phyloP scores from a whole-genome alignment of 1,140 invertebrate species.

The Rhysida immarginata region DNA sequence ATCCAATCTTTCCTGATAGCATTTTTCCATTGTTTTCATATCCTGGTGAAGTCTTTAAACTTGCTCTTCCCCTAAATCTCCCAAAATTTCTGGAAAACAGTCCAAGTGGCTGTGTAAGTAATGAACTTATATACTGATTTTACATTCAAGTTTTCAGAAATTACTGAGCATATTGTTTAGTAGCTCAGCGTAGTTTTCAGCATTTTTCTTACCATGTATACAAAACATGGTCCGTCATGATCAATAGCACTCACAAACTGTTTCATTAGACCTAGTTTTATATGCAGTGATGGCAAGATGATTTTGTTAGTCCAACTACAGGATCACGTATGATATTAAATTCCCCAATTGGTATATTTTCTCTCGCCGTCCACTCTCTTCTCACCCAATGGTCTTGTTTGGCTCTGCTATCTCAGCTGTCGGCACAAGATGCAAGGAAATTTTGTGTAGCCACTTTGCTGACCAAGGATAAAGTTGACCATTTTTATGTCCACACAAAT shows the following conservation, averaged over 20 bases:
- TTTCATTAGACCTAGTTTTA: neutral
- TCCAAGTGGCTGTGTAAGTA: constrained; percentile 6
- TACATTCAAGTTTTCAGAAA: constrained; percentile 14
- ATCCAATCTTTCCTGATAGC: constrained; percentile 19
- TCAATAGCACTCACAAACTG: neutral
- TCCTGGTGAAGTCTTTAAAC: constrained; percentile 28
- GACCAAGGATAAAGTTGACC: too few relatives aligned
- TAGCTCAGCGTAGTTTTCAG: constrained; percentile 15
- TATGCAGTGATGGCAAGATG: neutral
- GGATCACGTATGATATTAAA: too few relatives aligned
- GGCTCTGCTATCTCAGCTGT: too few relatives aligned
- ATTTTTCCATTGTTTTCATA: constrained; percentile 13
- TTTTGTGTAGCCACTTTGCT: too few relatives aligned
- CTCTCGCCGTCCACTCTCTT: too few relatives aligned
- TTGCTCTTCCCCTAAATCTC: constrained; percentile 20
- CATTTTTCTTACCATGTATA: neutral
- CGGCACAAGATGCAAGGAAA: too few relatives aligned
- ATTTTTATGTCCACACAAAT: too few relatives aligned
- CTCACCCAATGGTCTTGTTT: too few relatives aligned
- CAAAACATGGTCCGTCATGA: neutral
- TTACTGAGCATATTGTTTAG: constrained; percentile 13
- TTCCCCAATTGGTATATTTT: too few relatives aligned
- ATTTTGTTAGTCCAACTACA: neutral
- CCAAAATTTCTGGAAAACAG: constrained; percentile 12
- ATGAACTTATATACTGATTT: constrained; percentile 12